A percentile compares a stretch with the other conserved stretches of the same genome.
Evolutionary conservation across 2,113 vertebrate genomes (phyloP).

Genomic region (Chionomys nivalis): DNA sequence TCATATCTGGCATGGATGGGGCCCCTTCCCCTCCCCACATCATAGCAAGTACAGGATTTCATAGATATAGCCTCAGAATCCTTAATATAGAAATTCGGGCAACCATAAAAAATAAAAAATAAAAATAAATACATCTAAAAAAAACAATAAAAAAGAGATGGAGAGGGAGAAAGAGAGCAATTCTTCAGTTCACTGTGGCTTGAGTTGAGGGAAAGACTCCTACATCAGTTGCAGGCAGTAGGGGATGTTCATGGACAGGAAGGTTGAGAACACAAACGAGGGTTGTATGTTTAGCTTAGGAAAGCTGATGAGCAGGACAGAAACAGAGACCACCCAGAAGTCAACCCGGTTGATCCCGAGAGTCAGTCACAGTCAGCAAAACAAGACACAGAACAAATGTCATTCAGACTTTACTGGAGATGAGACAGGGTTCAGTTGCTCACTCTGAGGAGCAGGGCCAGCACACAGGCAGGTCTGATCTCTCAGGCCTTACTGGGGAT

Average conservation of each 20-base stretch:
- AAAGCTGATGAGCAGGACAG: neutral
- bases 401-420: neutral
- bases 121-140: neutral
- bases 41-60: neutral
- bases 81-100: neutral
- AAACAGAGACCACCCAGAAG: too few relatives aligned
- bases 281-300: neutral
- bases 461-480: neutral
- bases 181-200: neutral
- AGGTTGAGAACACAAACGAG: neutral
- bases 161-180: neutral
- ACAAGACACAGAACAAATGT: neutral
- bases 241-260: neutral
- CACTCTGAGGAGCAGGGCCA: neutral
- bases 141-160: too few relatives aligned
- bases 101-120: too few relatives aligned
- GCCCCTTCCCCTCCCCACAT: neutral
- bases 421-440: neutral
- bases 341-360: too few relatives aligned
- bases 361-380: neutral
- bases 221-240: neutral
- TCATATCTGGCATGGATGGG: neutral
- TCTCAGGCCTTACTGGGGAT: neutral
- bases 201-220: neutral
- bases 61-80: neutral